Base-by-base conservation (phyloP, 2,888 invertebrate species). In the Axea sp. region DNA sequence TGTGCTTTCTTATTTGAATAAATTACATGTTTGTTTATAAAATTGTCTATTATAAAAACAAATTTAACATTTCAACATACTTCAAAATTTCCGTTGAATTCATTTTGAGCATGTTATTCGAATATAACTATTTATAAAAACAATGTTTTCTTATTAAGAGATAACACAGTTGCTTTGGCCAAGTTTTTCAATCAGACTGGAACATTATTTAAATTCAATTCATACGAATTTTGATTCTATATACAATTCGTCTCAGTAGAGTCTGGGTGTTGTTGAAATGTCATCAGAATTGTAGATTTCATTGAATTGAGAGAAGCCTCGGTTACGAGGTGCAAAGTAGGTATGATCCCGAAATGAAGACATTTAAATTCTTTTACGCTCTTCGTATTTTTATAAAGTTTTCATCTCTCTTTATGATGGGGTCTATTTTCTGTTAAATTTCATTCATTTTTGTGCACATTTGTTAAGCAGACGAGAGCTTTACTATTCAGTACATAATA, bases 231-330 rank as follows among this genome's bases (percentile, higher is more conserved):
- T 69, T 64, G 64, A 74, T 74, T 64, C 45, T 45, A 65, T 69
- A 74, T 31, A 59, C 49, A 69, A 69, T 60, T 60, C 39, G 51
- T 69, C 74, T 51, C 31, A 19, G 30, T 19, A 12, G 3, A 45
- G 49, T 55, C 37, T 33, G 31, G 49, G 28, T 68, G 68, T 64
- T 51, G 57, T 37, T 15, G 49, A 51, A 43, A 51, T 37, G 64
- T 64, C 64, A 74, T 74, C 53, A 59, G 74, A 74, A 74, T 74
- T 74, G 68, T 64, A 74, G 45, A 74, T 74, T 64, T 24, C 47
- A n/a, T 31, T 15, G 31, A 49, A 9, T 19, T 11, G 49, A 28
- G 62, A 47, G 68, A 65, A 68, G 53, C 62, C 67, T 68, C 57
- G 24, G 68, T 57, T 73, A 73, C 64, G 64, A 69, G 45, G 68